Percentiles rank a stretch among this genome's conserved stretches.
Conservation (phyloP, 2,888 invertebrate species). For the Euproctis similis region DNA sequence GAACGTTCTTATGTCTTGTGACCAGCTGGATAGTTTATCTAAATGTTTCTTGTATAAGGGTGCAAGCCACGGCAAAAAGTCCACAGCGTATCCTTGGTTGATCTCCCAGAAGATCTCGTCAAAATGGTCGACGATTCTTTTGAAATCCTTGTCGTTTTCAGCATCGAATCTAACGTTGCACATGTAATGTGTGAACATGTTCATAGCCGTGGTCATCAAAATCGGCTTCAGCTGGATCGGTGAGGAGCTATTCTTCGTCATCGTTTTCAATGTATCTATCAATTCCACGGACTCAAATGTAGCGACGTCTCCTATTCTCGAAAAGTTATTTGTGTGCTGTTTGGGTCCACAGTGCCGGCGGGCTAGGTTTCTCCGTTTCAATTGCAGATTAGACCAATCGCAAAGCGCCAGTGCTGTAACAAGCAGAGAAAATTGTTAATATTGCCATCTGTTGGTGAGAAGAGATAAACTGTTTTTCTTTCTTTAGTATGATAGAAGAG, state of each 20-base stretch:
- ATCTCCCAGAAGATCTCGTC: slow-evolving; percentile 95
- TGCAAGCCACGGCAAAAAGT: slow-evolving; percentile 88
- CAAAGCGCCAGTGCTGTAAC: slow-evolving; percentile 88
- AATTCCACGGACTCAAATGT: slow-evolving; percentile 79
- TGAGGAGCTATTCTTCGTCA: slow-evolving; percentile 47
- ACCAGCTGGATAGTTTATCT: slow-evolving; percentile 81
- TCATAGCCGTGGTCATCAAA: slow-evolving; percentile 84
- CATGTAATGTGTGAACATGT: slow-evolving; percentile 92
- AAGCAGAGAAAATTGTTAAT: slow-evolving; percentile 9
- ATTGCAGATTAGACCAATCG: slow-evolving; percentile 90
- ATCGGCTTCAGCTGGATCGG: slow-evolving; percentile 80
- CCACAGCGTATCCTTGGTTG: slow-evolving; percentile 90
- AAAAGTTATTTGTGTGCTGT: slow-evolving; percentile 81
- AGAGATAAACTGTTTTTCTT: no score
- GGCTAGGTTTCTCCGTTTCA: slow-evolving; percentile 84
- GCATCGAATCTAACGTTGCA: slow-evolving; percentile 86
- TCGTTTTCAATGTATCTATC: slow-evolving; percentile 69
- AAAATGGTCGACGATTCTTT: slow-evolving; percentile 80
- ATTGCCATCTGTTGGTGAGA: slow-evolving; percentile 5
- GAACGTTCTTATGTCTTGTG: slow-evolving; percentile 81
- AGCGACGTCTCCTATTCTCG: slow-evolving; percentile 82
- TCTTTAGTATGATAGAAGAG: no score
- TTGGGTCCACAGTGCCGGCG: slow-evolving; percentile 88
- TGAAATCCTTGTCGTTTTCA: slow-evolving; percentile 79
- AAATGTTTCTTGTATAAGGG: slow-evolving; percentile 83